Percentiles rank a stretch among this genome's conserved stretches.
phyloP scores from a whole-genome alignment of 2,797 vertebrate genomes.

The Lateolabrax maculatus region DNA sequence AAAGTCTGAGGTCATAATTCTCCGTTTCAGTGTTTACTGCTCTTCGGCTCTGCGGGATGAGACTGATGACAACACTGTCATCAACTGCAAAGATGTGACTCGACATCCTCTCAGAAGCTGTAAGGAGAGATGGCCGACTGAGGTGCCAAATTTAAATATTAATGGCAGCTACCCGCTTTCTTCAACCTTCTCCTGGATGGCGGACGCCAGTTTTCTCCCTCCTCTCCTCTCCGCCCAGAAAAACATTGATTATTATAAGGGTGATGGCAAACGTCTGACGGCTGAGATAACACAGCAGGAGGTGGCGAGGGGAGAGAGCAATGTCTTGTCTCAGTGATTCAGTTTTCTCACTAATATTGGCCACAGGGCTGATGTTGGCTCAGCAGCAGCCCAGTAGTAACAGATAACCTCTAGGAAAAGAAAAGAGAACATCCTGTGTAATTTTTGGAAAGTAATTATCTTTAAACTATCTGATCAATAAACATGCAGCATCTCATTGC shows the following conservation, averaged over 20 bases:
- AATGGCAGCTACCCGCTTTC: conserved; percentile 65
- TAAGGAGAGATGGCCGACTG: conserved; percentile 72
- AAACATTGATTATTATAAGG: background rate
- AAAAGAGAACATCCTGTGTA: background rate
- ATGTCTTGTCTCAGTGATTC: conserved; percentile 3
- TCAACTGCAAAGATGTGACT: conserved; percentile 59
- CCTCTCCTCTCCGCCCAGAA: conserved; percentile 13
- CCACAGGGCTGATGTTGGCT: conserved; percentile 1
- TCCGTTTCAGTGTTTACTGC: conserved; percentile 31
- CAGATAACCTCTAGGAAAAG: background rate
- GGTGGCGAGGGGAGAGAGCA: background rate
- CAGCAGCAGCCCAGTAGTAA: background rate
- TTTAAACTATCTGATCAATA: background rate
- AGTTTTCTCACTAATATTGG: conserved; percentile 2
- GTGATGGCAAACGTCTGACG: conserved; percentile 21
- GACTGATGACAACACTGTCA: conserved; percentile 54
- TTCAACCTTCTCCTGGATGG: conserved; percentile 53
- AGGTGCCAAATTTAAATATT: conserved; percentile 82
- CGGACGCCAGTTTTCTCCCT: background rate
- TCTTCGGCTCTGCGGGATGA: conserved; percentile 14
- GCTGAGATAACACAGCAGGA: conserved; percentile 30
- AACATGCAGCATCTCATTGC: background rate
- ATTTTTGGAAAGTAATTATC: background rate
- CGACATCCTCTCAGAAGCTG: conserved; percentile 61
- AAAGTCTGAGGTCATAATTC: conserved; percentile 13